Evolutionary conservation across 2,113 vertebrate genomes (phyloP).

Genomic region (Anolis sagrei): DNA sequence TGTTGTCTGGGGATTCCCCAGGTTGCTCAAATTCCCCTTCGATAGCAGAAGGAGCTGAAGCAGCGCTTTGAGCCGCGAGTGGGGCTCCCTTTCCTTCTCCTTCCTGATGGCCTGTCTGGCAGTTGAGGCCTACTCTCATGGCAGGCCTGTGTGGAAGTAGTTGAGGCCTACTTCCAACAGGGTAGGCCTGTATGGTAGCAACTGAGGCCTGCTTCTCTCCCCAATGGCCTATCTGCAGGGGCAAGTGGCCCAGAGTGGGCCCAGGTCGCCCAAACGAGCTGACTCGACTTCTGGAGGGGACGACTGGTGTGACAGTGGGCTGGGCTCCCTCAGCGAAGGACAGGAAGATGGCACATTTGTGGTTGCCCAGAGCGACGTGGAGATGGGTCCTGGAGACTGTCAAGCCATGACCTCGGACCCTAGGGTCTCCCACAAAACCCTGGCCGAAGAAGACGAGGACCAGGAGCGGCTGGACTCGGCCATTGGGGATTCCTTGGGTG

Average conservation of each 20-base stretch:
- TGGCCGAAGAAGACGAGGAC: not conserved
- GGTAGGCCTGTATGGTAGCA: not conserved
- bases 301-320: slow-evolving; percentile 84
- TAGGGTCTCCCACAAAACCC: not conserved
- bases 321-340: slow-evolving; percentile 76
- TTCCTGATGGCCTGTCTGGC: not conserved
- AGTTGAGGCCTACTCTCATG: no score
- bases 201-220: no score
- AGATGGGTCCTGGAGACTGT: not conserved
- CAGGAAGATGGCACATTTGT: slow-evolving; percentile 5
- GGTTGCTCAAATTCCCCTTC: not conserved
- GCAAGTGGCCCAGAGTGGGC: not conserved
- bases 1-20: not conserved
- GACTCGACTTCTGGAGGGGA: slow-evolving; percentile 33
- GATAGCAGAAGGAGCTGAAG: not conserved
- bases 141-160: not conserved
- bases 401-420: not conserved
- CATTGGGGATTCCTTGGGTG: slow-evolving; percentile 67
- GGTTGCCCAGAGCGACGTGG: not conserved
- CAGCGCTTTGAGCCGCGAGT: not conserved
- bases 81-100: no score
- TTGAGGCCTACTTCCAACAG: no score
- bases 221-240: slow-evolving; percentile 12
- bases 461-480: slow-evolving; percentile 66
- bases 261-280: not conserved